Evolutionary conservation across 2,888 invertebrate species (phyloP).

Genomic region (Volucella zonaria): DNA sequence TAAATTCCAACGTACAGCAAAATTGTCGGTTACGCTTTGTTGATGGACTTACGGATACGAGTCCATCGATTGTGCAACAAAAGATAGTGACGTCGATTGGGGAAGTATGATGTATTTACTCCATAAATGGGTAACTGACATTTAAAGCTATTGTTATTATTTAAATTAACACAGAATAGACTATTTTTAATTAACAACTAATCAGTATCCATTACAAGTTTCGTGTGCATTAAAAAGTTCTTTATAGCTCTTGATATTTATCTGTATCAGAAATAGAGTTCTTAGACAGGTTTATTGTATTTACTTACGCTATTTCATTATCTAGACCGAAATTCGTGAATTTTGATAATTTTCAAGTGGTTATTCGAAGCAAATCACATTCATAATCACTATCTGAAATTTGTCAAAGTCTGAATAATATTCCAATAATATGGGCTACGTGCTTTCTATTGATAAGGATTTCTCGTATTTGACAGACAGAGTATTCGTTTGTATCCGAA

Average conservation of each 20-base stretch:
- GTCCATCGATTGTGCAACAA: constrained; percentile 24
- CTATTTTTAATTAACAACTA: constrained; percentile 6
- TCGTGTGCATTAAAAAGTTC: not conserved
- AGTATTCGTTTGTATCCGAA: no score
- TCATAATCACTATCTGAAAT: no score
- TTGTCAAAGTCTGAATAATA: no score
- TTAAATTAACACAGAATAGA: not conserved
- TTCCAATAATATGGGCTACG: no score
- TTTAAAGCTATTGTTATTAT: constrained; percentile 10
- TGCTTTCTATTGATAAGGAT: no score
- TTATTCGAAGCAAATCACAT: no score
- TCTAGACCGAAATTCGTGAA: no score
- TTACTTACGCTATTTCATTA: no score
- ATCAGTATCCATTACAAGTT: constrained; percentile 36
- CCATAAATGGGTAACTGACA: not conserved
- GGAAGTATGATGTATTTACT: constrained; percentile 21
- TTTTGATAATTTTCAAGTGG: no score
- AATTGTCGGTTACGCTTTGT: constrained; percentile 43
- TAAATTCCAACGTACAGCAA: constrained; percentile 28
- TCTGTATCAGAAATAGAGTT: no score
- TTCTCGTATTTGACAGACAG: no score
- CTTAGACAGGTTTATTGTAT: no score
- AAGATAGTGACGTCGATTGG: not conserved
- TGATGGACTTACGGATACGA: constrained; percentile 16
- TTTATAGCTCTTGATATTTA: not conserved